Evolutionary conservation across 1,140 invertebrate species (phyloP), one percentile per base, ranked within the genome.

Genomic region (Parasteatoda tepidariorum): DNA sequence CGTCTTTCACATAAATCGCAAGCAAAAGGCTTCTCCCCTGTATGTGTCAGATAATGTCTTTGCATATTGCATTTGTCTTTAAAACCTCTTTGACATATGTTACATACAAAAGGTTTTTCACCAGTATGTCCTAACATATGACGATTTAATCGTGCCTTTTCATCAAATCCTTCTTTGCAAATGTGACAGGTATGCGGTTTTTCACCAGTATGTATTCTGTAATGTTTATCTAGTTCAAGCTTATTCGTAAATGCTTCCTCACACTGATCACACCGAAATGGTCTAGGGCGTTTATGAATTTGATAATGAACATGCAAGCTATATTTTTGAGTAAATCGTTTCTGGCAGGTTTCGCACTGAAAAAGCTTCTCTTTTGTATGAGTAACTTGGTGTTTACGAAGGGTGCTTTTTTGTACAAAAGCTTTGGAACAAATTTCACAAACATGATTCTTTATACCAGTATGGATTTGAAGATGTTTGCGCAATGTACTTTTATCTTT

Each of bases 1-100:
- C 82, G 41, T 26, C 84, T 85, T 3, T 86, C 78, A 66, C 86
- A 86, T 15, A 74, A 26, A 31, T 85, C 70, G 64, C 86, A 86
- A 11, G 68, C 75, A 41, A 86, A 86, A 38, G 78, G 70, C 22
- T 91, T 89, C 87, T 92, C 92, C 0, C 91, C 91, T 0, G 90
- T 92, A 76, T 93, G 92, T 87, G 91, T 92, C 1, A 94, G 89
- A 85, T 93, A 89, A n/a, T 91, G 90, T 81, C 92, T 91, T 11
- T 90, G 89, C 24, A 93, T 87, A 83, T 91, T 90, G 7, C 89
- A 87, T 41, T 90, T 90, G 2, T 90, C 90, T 2, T 90, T 90
- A 84, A 92, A 92, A 85, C 88, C 89, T 28, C 90, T 87, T 0
- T 88, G 89, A 85, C 92, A 92, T 34, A 92, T 86, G 15, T 86